Evolutionary conservation across 2,113 vertebrate species (phyloP).

Genomic region (Sceloporus tristichus): DNA sequence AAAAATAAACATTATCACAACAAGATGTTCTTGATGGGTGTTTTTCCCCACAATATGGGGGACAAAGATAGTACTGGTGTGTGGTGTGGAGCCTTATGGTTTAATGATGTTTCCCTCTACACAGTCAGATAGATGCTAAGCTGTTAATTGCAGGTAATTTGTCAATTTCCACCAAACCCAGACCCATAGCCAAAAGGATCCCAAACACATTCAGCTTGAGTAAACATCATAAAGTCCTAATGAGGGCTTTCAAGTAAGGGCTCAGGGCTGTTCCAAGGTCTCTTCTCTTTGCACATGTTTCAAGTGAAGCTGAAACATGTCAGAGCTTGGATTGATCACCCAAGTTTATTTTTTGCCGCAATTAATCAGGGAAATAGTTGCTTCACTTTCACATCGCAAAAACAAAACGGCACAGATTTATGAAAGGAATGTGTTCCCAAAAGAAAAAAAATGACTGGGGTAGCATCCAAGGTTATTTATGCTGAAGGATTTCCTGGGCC

Average conservation of each 20-base stretch:
- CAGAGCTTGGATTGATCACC: constrained; percentile 63
- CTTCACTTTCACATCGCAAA: constrained; percentile 64
- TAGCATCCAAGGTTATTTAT: constrained; percentile 69
- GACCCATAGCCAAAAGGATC: not conserved
- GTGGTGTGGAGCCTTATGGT: constrained; percentile 33
- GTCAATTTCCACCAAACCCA: constrained; percentile 30
- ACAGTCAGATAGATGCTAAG: constrained; percentile 1
- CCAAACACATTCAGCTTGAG: not conserved
- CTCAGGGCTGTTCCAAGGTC: constrained; percentile 34
- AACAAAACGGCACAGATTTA: constrained; percentile 72
- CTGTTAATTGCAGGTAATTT: not conserved
- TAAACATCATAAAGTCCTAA: constrained; percentile 19
- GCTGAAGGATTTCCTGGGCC: constrained; percentile 64
- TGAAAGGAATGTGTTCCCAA: constrained; percentile 42
- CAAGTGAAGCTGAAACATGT: constrained; percentile 66
- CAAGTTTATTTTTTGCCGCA: constrained; percentile 53
- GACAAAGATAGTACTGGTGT: not conserved
- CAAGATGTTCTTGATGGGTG: constrained; percentile 42
- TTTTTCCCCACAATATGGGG: not conserved
- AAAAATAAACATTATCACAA: constrained; percentile 69
- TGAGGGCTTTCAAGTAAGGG: constrained; percentile 26
- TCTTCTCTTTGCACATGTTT: constrained; percentile 40
- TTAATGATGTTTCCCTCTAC: not conserved
- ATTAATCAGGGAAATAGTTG: constrained; percentile 74
- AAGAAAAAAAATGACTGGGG: constrained; percentile 60